These are phyloP conservation scores for Orthosia gracilis DNA, from an alignment of 2,888 invertebrate species.

Conservation along the genomic window DNA sequence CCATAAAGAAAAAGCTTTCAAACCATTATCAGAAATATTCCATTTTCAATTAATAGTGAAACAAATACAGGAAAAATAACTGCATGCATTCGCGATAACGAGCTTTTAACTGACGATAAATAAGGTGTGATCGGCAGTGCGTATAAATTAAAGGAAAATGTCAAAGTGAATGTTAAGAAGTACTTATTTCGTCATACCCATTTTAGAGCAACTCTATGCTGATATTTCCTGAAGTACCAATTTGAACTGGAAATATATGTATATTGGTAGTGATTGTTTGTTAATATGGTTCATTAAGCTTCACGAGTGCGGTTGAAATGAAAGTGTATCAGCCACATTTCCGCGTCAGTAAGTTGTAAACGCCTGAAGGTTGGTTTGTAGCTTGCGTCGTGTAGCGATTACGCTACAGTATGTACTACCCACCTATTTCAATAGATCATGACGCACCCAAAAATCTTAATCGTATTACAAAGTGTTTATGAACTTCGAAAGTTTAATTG, in stretches of 20 bases:
- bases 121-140: no score
- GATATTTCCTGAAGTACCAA: background rate
- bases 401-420: background rate
- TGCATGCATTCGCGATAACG: background rate
- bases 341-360: slow-evolving; percentile 23
- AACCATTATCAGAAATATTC: background rate
- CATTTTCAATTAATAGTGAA: background rate
- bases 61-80: background rate
- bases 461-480: background rate
- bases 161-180: background rate
- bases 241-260: background rate
- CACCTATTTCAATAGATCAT: background rate
- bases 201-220: background rate
- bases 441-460: no score
- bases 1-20: slow-evolving; percentile 15
- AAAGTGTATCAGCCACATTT: slow-evolving; percentile 13
- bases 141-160: no score
- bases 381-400: no score
- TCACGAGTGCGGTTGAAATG: slow-evolving; percentile 11
- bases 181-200: background rate
- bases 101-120: no score
- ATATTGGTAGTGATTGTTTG: slow-evolving; percentile 13
- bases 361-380: slow-evolving; percentile 12
- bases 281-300: slow-evolving; percentile 29
- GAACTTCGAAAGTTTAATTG: background rate